phyloP scores from a whole-genome alignment of 1,140 invertebrate species.

The Zophobas morio region DNA sequence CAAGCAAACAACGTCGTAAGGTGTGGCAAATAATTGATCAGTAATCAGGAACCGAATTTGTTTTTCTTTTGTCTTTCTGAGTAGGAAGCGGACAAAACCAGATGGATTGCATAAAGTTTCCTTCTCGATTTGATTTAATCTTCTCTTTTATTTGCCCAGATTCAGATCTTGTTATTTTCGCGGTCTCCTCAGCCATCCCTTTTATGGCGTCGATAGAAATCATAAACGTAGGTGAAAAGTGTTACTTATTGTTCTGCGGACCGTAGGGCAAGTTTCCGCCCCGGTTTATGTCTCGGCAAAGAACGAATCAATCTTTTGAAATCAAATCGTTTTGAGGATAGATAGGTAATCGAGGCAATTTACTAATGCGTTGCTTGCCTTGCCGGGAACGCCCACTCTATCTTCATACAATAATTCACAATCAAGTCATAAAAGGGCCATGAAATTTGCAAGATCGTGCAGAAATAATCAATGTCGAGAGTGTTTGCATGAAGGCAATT shows the following conservation, averaged over 20 bases:
- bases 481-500: constrained; percentile 14
- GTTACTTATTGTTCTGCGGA: constrained; percentile 18
- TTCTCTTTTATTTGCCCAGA: constrained; percentile 34
- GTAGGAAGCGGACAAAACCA: not conserved
- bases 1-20: too few species aligned
- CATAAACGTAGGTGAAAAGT: constrained; percentile 37
- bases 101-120: constrained; percentile 22
- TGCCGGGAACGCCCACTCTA: constrained; percentile 10
- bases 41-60: too few species aligned
- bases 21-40: too few species aligned
- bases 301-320: constrained; percentile 28
- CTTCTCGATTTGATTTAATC: constrained; percentile 31
- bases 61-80: too few species aligned
- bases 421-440: constrained; percentile 17
- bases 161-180: constrained; percentile 36
- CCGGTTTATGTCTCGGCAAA: not conserved
- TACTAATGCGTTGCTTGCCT: constrained; percentile 26
- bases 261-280: constrained; percentile 11
- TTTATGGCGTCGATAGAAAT: constrained; percentile 29
- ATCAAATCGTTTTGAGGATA: constrained; percentile 9
- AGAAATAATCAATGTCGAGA: constrained; percentile 14
- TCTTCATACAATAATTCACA: constrained; percentile 1
- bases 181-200: constrained; percentile 9
- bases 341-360: constrained; percentile 33
- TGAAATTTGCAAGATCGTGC: not conserved